phyloP scores from a whole-genome alignment of 2,113 vertebrate genomes.

The Passer domesticus region DNA sequence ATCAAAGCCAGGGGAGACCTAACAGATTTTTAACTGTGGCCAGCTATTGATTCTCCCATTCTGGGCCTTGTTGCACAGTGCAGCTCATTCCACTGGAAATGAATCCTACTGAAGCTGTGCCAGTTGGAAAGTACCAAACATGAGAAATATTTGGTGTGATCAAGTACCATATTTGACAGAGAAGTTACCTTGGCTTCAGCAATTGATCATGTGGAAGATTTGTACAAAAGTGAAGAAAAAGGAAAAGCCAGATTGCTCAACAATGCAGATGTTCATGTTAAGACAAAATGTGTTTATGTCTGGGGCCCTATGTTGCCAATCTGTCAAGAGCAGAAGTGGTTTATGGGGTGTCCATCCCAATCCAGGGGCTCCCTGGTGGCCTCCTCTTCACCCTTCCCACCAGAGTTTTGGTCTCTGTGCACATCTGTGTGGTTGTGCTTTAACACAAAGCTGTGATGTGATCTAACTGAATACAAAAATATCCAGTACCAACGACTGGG shows the following conservation, averaged over 20 bases:
- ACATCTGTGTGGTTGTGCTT: not conserved
- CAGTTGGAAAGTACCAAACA: not conserved
- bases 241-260: not conserved
- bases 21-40: not conserved
- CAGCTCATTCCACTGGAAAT: not conserved
- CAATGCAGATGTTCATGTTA: not conserved
- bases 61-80: not conserved
- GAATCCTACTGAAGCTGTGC: fast-evolving
- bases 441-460: not conserved
- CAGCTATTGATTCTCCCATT: not conserved
- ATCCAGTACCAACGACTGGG: not conserved
- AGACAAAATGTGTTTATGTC: not conserved
- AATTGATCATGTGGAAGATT: constrained; percentile 3
- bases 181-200: constrained; percentile 50
- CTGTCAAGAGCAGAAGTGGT: not conserved
- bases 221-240: not conserved
- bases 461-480: not conserved
- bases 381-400: not conserved
- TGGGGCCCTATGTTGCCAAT: not conserved
- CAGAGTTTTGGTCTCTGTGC: not conserved
- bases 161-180: not conserved
- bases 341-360: not conserved
- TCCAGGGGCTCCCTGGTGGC: not conserved
- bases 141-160: no score
- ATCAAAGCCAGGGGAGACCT: not conserved